Percentiles rank a stretch among this genome's conserved stretches.
Conservation (phyloP, 1,140 invertebrate species). For the Lepidurus packardi region DNA sequence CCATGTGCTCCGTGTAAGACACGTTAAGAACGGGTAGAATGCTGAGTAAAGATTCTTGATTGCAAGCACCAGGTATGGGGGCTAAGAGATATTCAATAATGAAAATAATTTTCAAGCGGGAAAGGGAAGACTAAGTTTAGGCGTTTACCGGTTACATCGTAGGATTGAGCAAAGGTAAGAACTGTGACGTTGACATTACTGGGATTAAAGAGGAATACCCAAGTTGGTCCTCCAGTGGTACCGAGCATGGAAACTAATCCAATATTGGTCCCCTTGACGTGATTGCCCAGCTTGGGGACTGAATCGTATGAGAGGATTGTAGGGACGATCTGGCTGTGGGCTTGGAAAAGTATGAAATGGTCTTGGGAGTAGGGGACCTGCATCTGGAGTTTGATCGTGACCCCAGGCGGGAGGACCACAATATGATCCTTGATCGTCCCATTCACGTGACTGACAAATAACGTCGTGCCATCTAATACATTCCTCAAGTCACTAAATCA, state of each 20-base stretch:
- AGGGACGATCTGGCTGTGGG: conserved; percentile 56
- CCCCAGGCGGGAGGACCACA: conserved; percentile 42
- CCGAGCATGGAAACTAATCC: conserved; percentile 49
- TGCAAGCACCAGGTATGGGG: conserved; percentile 71
- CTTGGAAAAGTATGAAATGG: conserved; percentile 60
- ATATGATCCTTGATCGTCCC: conserved; percentile 42
- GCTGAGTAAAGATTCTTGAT: conserved; percentile 59
- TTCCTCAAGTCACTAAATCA: not conserved
- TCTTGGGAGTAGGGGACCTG: conserved; percentile 37
- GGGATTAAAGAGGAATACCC: conserved; percentile 46
- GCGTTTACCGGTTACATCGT: conserved; percentile 50
- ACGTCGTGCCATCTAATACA: not conserved
- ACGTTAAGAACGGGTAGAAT: conserved; percentile 59
- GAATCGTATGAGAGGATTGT: conserved; percentile 54
- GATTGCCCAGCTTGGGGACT: conserved; percentile 40
- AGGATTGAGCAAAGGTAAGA: conserved; percentile 52
- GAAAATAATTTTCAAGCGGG: conserved; percentile 19
- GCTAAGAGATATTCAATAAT: conserved; percentile 46
- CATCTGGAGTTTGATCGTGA: conserved; percentile 36
- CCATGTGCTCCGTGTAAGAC: conserved; percentile 47
- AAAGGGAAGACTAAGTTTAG: conserved; percentile 29
- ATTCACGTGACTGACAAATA: not conserved
- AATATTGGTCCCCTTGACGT: conserved; percentile 55
- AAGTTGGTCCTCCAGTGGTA: conserved; percentile 2
- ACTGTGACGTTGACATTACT: conserved; percentile 45